A percentile compares a stretch with the other conserved stretches of the same genome.
These are phyloP conservation scores for Hemicentrotus pulcherrimus DNA, from an alignment of 35 echinoderm and acorn worm species.

Conservation along the genomic window DNA sequence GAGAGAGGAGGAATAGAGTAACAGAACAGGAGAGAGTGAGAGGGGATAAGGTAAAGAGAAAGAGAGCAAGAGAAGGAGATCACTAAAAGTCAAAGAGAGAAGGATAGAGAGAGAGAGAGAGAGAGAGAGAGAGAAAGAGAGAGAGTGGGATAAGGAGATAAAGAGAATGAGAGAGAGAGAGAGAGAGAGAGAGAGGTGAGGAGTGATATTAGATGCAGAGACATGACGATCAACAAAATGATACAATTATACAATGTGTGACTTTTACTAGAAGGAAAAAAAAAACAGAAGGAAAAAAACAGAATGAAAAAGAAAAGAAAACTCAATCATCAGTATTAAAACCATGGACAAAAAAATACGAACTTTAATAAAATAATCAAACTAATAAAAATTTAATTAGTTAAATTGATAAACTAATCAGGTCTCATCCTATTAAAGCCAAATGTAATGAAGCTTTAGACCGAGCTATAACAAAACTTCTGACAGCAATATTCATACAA, in stretches of 20 bases:
- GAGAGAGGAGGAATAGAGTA: not conserved
- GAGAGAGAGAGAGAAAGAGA: not conserved
- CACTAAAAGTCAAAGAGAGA: too few relatives aligned
- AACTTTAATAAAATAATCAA: not conserved
- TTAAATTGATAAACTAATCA: not conserved
- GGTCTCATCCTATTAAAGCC: not conserved
- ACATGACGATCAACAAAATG: too few relatives aligned
- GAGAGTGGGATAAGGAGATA: not conserved
- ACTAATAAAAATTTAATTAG: not conserved
- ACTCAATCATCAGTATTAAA: not conserved
- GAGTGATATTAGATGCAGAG: too few relatives aligned
- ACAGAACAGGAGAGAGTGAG: not conserved
- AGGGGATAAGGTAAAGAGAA: not conserved
- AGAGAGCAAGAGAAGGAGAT: too few relatives aligned
- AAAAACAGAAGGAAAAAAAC: not conserved
- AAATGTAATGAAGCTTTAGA: not conserved
- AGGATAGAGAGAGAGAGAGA: not conserved
- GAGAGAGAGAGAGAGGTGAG: not conserved
- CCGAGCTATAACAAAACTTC: not conserved
- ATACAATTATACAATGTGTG: not conserved
- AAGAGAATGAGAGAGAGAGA: not conserved
- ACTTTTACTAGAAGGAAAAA: not conserved
- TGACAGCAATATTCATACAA: not conserved
- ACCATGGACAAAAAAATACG: not conserved
- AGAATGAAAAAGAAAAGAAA: not conserved